Percentiles rank a stretch among this genome's conserved stretches.
Evolutionary conservation across 2,797 vertebrate genomes (phyloP).

Genomic region (Pangasius sanitwongsei): DNA sequence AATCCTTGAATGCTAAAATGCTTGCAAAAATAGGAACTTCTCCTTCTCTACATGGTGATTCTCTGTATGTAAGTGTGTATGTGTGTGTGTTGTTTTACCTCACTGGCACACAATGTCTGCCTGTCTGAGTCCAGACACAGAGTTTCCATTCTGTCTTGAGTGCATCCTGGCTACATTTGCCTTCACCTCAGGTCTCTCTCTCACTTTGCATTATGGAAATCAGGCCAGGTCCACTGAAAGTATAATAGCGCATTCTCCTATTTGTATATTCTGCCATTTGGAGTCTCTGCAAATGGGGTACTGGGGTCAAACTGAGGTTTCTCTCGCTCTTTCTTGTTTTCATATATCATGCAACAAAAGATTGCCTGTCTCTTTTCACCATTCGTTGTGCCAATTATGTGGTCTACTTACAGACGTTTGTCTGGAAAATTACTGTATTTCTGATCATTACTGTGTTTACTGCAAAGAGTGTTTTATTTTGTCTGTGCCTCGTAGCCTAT

Average conservation of each 20-base stretch:
- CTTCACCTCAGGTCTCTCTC: conserved; percentile 62
- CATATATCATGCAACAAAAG: conserved; percentile 30
- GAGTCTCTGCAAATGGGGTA: conserved; percentile 22
- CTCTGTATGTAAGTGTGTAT: conserved; percentile 8
- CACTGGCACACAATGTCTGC: conserved; percentile 68
- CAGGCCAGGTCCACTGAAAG: conserved; percentile 60
- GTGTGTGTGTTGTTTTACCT: conserved; percentile 36
- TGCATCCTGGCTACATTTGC: conserved; percentile 69
- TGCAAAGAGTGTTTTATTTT: conserved; percentile 23
- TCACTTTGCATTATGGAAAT: conserved; percentile 82
- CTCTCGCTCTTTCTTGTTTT: neutral
- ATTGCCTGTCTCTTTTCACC: conserved; percentile 13
- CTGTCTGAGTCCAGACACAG: conserved; percentile 70
- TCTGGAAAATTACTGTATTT: conserved; percentile 30
- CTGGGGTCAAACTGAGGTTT: neutral
- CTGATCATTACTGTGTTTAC: conserved; percentile 21
- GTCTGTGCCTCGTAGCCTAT: neutral
- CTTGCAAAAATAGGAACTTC: neutral
- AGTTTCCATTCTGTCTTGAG: conserved; percentile 74
- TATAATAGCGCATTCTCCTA: conserved; percentile 41
- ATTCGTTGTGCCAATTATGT: neutral
- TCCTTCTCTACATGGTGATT: neutral
- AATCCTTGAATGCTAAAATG: neutral
- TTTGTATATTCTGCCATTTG: conserved; percentile 36
- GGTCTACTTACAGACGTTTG: conserved; percentile 9